Conservation (phyloP, 2,113 vertebrate species). For the Hipposideros armiger region DNA sequence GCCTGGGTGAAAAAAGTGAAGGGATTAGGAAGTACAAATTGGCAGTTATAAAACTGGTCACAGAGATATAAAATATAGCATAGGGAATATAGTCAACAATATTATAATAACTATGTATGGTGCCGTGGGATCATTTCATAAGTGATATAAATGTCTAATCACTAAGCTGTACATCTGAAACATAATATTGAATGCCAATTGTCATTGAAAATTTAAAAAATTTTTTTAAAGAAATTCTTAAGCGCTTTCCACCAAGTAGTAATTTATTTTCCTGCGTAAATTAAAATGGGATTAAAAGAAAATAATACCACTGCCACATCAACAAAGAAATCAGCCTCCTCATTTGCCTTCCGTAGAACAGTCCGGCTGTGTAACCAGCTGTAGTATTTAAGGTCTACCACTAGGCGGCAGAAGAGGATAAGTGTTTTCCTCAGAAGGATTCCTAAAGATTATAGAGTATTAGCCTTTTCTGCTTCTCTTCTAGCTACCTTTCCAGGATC, state of each 20-base stretch:
- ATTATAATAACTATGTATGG: neutral
- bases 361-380: accelerated
- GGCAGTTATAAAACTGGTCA: neutral
- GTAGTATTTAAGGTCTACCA: neutral
- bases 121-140: neutral
- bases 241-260: neutral
- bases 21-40: no score
- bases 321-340: neutral
- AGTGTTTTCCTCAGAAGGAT: neutral
- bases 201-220: neutral
- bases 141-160: neutral
- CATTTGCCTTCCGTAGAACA: neutral
- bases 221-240: neutral
- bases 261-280: neutral
- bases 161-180: neutral
- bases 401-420: constrained; percentile 38
- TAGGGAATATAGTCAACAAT: neutral
- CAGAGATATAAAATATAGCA: neutral
- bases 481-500: neutral
- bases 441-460: accelerated
- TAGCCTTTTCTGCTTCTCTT: neutral
- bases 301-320: neutral
- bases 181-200: neutral
- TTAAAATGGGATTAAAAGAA: neutral
- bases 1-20: neutral